Percentiles rank a stretch among this genome's conserved stretches.
phyloP scores from a whole-genome alignment of 64 coral and sea anemone species.

The Actinia tenebrosa region DNA sequence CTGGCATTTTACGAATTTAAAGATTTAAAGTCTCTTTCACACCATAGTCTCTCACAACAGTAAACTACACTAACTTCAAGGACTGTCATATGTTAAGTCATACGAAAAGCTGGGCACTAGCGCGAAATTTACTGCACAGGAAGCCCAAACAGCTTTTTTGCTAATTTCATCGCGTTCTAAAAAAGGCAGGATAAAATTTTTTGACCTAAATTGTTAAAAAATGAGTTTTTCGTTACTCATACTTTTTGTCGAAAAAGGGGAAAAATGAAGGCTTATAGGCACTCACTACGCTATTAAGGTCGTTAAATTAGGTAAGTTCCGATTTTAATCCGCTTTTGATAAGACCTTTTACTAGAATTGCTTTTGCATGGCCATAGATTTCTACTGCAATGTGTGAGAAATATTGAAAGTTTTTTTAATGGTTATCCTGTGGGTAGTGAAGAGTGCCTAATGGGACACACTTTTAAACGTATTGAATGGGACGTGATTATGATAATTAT shows the following conservation, averaged over 20 bases:
- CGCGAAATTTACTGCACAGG: neutral
- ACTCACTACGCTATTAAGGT: too few species aligned
- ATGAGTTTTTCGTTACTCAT: neutral
- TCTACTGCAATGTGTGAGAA: too few species aligned
- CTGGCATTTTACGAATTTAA: neutral
- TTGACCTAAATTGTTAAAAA: neutral
- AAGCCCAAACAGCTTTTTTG: neutral
- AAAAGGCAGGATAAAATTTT: neutral
- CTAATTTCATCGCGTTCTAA: neutral
- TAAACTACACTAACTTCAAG: neutral
- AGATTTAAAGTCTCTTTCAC: neutral
- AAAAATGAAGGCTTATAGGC: constrained; percentile 28
- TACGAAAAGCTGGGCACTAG: neutral
- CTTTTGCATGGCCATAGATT: too few species aligned
- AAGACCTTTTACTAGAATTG: too few species aligned
- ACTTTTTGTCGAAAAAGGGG: constrained; percentile 19
- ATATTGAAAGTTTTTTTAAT: too few species aligned
- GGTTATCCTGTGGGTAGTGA: too few species aligned
- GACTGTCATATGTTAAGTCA: constrained; percentile 1
- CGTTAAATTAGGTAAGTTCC: too few species aligned
- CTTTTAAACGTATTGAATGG: too few species aligned
- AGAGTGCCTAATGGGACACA: too few species aligned
- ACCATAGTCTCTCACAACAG: neutral
- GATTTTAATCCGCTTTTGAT: too few species aligned
- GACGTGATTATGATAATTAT: too few species aligned